phyloP scores from a whole-genome alignment of 2,888 invertebrate species.

The Chrysolina haemoptera region DNA sequence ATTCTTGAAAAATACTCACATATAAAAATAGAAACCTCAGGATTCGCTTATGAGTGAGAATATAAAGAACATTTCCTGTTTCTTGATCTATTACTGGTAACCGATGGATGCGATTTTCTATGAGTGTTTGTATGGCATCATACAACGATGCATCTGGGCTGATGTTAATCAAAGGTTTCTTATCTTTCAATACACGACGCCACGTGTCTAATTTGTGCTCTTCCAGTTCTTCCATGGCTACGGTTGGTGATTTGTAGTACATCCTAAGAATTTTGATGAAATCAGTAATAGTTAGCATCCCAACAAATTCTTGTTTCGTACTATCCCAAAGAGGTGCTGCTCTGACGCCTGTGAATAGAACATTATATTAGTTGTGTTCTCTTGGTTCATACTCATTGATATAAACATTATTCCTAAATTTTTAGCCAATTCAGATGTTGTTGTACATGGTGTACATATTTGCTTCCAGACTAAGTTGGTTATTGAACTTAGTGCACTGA shows the following conservation, averaged over 20 bases:
- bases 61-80: constrained; percentile 97
- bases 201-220: constrained; percentile 97
- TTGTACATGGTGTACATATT: too few species aligned
- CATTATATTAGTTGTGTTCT: background rate
- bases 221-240: constrained; percentile 96
- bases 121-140: constrained; percentile 94
- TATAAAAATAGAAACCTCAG: constrained; percentile 98
- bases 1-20: constrained; percentile 77
- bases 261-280: constrained; percentile 98
- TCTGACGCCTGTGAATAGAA: constrained; percentile 80
- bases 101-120: constrained; percentile 95
- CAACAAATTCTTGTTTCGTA: constrained; percentile 91
- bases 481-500: too few species aligned
- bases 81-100: constrained; percentile 96
- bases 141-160: constrained; percentile 92
- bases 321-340: constrained; percentile 99
- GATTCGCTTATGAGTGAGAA: constrained; percentile 98
- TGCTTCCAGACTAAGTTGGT: too few species aligned
- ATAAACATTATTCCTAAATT: background rate
- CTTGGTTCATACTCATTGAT: constrained; percentile 2
- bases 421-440: too few species aligned
- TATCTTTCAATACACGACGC: constrained; percentile 92
- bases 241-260: constrained; percentile 95
- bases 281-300: constrained; percentile 99
- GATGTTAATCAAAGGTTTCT: constrained; percentile 91